Evolutionary conservation across 2,888 invertebrate genomes (phyloP).

Genomic region (Hydraecia micacea): DNA sequence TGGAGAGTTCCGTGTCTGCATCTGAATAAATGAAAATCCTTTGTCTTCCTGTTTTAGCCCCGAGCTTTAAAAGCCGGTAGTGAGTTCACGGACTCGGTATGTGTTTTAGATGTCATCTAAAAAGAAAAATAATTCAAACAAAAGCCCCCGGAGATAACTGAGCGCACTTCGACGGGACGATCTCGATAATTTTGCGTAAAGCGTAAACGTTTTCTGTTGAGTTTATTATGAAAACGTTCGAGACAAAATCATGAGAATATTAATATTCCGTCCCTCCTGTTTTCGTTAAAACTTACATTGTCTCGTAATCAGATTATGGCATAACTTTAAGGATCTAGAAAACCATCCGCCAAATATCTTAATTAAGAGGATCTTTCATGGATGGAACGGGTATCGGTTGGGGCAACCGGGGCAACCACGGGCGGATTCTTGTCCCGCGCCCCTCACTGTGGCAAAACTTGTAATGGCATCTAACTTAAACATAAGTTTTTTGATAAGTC

Average conservation of each 20-base stretch:
- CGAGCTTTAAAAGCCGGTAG: conserved; percentile 53
- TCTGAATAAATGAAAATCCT: conserved; percentile 69
- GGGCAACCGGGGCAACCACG: conserved; percentile 64
- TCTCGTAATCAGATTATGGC: conserved; percentile 71
- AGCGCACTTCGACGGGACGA: conserved; percentile 11
- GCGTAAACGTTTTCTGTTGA: conserved; percentile 46
- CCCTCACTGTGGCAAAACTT: conserved; percentile 80
- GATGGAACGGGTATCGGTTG: conserved; percentile 61
- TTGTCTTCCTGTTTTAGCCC: conserved; percentile 64
- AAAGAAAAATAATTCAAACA: conserved; percentile 67
- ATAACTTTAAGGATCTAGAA: conserved; percentile 69
- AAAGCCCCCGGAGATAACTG: conserved; percentile 49
- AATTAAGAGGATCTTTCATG: conserved; percentile 66
- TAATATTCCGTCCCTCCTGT: conserved; percentile 65
- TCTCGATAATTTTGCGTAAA: conserved; percentile 50
- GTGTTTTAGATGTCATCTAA: conserved; percentile 33
- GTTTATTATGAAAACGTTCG: conserved; percentile 46
- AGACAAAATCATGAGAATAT: conserved; percentile 64
- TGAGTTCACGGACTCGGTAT: conserved; percentile 44
- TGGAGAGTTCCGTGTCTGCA: conserved; percentile 45
- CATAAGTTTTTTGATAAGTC: conserved; percentile 90
- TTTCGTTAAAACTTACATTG: conserved; percentile 69
- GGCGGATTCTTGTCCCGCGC: conserved; percentile 59
- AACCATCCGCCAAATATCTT: conserved; percentile 67
- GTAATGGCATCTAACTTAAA: conserved; percentile 86